These are phyloP conservation scores for Nasonia oneida DNA, from an alignment of 2,888 invertebrate genomes.

Conservation along the genomic window DNA sequence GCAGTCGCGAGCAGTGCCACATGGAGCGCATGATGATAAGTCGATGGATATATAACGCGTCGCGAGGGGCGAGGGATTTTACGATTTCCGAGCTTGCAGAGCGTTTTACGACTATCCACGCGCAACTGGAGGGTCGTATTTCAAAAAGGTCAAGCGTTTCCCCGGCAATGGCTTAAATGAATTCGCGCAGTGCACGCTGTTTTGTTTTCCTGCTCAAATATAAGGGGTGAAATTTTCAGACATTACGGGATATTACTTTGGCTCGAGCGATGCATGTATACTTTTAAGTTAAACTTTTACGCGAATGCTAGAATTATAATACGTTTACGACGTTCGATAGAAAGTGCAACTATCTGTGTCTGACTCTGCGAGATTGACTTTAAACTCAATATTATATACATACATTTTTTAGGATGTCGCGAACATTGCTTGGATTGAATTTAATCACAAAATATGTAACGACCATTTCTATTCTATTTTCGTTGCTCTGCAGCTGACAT, in stretches of 20 bases:
- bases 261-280: neutral
- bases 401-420: neutral
- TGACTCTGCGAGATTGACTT: too few relatives aligned
- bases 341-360: too few relatives aligned
- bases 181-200: constrained; percentile 3
- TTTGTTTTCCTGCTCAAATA: neutral
- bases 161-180: constrained; percentile 25
- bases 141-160: constrained; percentile 45
- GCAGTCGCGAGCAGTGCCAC: constrained; percentile 17
- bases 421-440: neutral
- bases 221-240: neutral
- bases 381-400: neutral
- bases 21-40: constrained; percentile 54
- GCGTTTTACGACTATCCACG: constrained; percentile 43
- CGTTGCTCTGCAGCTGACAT: neutral
- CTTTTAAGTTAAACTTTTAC: neutral
- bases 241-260: neutral
- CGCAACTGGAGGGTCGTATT: constrained; percentile 38
- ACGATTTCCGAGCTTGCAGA: constrained; percentile 47
- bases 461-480: neutral
- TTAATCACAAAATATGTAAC: neutral
- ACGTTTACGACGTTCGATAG: too few relatives aligned
- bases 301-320: too few relatives aligned
- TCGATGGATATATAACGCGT: constrained; percentile 31
- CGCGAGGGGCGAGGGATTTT: constrained; percentile 29